These are phyloP conservation scores for Campylomormyrus numenius DNA, from an alignment of 2,113 vertebrate species.

Conservation along the genomic window DNA sequence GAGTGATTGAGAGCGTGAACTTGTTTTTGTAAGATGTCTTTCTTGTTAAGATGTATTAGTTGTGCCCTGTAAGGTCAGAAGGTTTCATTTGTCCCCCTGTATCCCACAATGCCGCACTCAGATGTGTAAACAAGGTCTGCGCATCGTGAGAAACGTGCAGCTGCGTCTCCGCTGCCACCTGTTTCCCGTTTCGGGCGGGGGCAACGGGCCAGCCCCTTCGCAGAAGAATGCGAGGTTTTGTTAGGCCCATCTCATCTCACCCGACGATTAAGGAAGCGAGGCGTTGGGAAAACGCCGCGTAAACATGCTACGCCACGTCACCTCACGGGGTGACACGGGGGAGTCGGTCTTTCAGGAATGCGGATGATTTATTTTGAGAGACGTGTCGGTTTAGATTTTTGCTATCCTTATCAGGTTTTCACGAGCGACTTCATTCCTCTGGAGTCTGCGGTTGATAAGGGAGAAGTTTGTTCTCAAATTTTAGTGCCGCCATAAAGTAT, in stretches of 20 bases:
- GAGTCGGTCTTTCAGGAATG: neutral
- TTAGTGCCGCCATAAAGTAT: constrained; percentile 21
- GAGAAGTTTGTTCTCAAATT: neutral
- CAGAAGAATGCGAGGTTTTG: neutral
- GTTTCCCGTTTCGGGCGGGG: neutral
- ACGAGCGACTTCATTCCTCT: neutral
- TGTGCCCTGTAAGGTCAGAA: neutral
- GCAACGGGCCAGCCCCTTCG: neutral
- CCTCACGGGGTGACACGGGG: neutral
- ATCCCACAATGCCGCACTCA: neutral
- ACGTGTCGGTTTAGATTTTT: neutral
- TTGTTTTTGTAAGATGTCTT: neutral
- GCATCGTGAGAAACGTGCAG: neutral
- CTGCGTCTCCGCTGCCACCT: neutral
- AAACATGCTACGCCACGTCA: neutral
- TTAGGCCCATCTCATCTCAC: neutral
- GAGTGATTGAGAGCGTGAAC: neutral
- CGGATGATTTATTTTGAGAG: constrained; percentile 8
- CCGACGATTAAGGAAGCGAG: neutral
- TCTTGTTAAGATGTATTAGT: neutral
- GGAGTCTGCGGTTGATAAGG: neutral
- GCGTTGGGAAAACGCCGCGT: neutral
- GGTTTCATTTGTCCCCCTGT: neutral
- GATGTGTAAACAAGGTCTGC: neutral
- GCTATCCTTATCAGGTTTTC: constrained; percentile 9